phyloP scores from a whole-genome alignment of 2,888 invertebrate genomes.

The Caenorhabditis virilis region DNA sequence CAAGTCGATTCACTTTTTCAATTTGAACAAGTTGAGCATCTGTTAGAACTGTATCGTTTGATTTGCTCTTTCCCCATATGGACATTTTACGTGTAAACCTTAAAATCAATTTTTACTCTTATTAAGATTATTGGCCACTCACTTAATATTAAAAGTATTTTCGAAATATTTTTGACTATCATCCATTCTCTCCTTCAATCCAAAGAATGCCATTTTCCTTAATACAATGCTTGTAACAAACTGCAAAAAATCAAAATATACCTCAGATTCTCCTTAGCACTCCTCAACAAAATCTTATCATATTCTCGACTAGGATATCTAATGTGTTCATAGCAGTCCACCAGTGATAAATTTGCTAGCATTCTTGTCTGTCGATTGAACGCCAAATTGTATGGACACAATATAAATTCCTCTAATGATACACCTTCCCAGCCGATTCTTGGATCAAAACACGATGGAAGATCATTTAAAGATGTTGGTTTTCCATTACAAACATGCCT shows the following conservation, averaged over 20 bases:
- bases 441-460: slow-evolving; percentile 75
- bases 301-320: slow-evolving; percentile 31
- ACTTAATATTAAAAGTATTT: slow-evolving; percentile 83
- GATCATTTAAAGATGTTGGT: slow-evolving; percentile 79
- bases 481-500: slow-evolving; percentile 71
- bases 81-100: slow-evolving; percentile 60
- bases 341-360: slow-evolving; percentile 90
- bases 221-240: slow-evolving; percentile 7
- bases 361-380: slow-evolving; percentile 95
- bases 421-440: slow-evolving; percentile 76
- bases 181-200: slow-evolving; percentile 91
- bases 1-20: slow-evolving; percentile 80
- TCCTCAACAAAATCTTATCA: slow-evolving; percentile 80
- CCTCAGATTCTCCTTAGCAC: slow-evolving; percentile 78
- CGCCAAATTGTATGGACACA: slow-evolving; percentile 90
- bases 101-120: no score
- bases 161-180: slow-evolving; percentile 78
- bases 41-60: slow-evolving; percentile 83
- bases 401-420: slow-evolving; percentile 85
- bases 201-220: slow-evolving; percentile 88
- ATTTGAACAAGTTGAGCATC: slow-evolving; percentile 76
- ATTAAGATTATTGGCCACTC: slow-evolving; percentile 5
- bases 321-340: slow-evolving; percentile 81
- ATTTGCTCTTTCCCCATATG: slow-evolving; percentile 73
- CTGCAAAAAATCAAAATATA: neutral